phyloP scores from a whole-genome alignment of 2,888 invertebrate species.

The Stenodera caucasica region DNA sequence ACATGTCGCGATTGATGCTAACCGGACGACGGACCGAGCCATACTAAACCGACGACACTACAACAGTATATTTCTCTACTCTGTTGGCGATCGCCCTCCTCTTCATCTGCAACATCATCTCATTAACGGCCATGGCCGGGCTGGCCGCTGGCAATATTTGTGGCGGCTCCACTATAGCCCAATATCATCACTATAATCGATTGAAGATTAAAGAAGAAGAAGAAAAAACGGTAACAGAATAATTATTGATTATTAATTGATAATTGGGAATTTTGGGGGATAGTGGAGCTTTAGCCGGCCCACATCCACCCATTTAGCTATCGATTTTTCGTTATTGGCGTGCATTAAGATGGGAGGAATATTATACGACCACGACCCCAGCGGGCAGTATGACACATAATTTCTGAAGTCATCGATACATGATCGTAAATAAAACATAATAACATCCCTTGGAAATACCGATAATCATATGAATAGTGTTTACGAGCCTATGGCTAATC shows the following conservation, averaged over 20 bases:
- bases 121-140: conserved; percentile 28
- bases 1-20: conserved; percentile 40
- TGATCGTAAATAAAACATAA: conserved; percentile 44
- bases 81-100: conserved; percentile 24
- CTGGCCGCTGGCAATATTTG: conserved; percentile 11
- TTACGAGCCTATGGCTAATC: conserved; percentile 28
- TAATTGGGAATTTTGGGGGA: too few species aligned
- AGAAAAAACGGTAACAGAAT: too few species aligned
- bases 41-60: conserved; percentile 42
- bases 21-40: conserved; percentile 49
- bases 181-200: too few species aligned
- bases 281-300: conserved; percentile 35
- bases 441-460: conserved; percentile 41
- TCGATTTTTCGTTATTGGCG: conserved; percentile 25
- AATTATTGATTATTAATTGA: too few species aligned
- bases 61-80: conserved; percentile 10
- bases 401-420: conserved; percentile 45
- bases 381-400: conserved; percentile 46
- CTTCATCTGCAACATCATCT: conserved; percentile 35
- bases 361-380: conserved; percentile 37
- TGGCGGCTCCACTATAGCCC: conserved; percentile 7
- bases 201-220: too few species aligned
- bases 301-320: conserved; percentile 26
- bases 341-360: conserved; percentile 24
- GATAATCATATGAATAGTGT: conserved; percentile 33